Evolutionary conservation across 2,888 invertebrate genomes (phyloP).

Genomic region (Acleris literana): DNA sequence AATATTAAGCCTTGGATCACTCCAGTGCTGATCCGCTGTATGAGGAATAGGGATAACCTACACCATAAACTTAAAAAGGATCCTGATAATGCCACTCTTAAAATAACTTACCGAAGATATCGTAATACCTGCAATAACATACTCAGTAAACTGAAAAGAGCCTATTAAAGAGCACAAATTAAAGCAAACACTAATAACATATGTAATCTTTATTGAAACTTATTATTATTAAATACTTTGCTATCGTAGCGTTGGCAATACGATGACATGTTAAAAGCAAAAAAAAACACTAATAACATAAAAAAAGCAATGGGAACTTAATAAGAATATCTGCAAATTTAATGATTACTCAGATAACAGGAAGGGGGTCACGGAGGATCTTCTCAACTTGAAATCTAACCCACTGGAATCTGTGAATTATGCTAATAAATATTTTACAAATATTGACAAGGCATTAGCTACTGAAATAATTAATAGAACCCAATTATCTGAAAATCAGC

Average conservation of each 20-base stretch:
- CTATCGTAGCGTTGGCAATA: no score
- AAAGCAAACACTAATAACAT: not conserved
- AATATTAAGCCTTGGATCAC: slow-evolving; percentile 11
- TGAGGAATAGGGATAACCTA: slow-evolving; percentile 9
- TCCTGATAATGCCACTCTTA: not conserved
- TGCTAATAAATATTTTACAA: not conserved
- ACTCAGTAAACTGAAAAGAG: not conserved
- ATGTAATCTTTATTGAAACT: no score
- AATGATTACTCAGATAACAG: not conserved
- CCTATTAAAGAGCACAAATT: not conserved
- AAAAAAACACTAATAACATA: no score
- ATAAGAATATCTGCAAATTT: no score
- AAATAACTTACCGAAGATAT: slow-evolving; percentile 6
- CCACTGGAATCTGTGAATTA: not conserved
- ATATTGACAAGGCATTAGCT: not conserved
- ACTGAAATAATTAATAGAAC: not conserved
- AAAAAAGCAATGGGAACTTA: no score
- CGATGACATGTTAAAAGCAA: no score
- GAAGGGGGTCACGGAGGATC: no score
- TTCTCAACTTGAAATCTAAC: not conserved
- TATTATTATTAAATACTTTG: no score
- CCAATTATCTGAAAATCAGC: not conserved
- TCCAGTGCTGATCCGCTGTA: slow-evolving; percentile 1
- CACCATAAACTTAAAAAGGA: slow-evolving; percentile 1
- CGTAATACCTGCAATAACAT: slow-evolving; percentile 7